Evolutionary conservation across 2,888 invertebrate genomes (phyloP).

Genomic region (Dicranocentrus wangi): DNA sequence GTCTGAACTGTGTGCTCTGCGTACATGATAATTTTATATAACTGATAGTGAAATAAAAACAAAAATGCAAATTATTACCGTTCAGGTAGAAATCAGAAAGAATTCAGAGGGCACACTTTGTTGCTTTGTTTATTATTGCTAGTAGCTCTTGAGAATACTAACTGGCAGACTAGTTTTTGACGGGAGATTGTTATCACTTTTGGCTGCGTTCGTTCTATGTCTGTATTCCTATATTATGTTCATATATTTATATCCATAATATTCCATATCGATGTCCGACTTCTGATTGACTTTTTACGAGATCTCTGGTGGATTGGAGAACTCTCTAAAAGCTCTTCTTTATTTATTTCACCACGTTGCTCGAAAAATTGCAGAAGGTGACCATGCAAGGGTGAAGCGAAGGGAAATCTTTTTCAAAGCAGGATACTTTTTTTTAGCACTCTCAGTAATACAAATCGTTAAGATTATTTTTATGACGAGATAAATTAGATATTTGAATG

Average conservation of each 20-base stretch:
- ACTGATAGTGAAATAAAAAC: too few species aligned
- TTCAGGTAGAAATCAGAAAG: too few species aligned
- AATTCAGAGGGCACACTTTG: too few species aligned
- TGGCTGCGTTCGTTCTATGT: neutral
- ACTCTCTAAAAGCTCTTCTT: neutral
- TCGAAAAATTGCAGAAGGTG: neutral
- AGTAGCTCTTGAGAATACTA: constrained; percentile 7
- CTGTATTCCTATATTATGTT: neutral
- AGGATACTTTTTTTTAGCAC: too few species aligned
- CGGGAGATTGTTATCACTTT: constrained; percentile 52
- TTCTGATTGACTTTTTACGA: constrained; percentile 26
- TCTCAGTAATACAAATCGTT: too few species aligned
- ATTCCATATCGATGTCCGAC: constrained; percentile 4
- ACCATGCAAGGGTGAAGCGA: neutral
- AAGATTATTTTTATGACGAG: neutral
- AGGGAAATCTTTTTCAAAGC: too few species aligned
- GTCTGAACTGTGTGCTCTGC: constrained; percentile 16
- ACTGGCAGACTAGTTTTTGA: constrained; percentile 26
- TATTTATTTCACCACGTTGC: too few species aligned
- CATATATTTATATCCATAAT: neutral
- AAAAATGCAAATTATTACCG: too few species aligned
- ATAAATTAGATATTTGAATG: neutral
- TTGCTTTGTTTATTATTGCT: neutral
- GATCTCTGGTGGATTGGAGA: neutral
- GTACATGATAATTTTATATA: too few species aligned